Evolutionary conservation across 2,888 invertebrate species (phyloP), one percentile per base, ranked within the genome.

Genomic region (Nineta flava): DNA sequence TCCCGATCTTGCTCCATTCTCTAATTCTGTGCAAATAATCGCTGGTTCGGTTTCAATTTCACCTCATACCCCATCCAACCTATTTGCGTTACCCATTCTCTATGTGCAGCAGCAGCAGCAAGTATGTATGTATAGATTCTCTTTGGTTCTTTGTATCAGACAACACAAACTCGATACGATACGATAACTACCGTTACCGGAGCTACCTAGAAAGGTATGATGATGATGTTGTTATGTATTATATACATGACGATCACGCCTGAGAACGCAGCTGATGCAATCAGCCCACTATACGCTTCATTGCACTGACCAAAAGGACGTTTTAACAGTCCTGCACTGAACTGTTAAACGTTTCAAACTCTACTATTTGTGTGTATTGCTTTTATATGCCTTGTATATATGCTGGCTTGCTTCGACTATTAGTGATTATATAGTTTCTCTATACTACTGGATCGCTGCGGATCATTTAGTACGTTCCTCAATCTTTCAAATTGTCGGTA

Each of bases 191-290:
- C 15, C 9, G 7, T 4, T 38, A 15, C 12, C n/a, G n/a, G n/a
- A 38, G n/a, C 38, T 38, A 38, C 38, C n/a, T 38, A 38, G 26
- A 26, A 26, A 26, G 26, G 26, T 38, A 3, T 44, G 44, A 3
- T 15, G 43, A 43, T 44, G 44, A 9, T 44, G 26, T 17, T 44
- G 26, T 9, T 26, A 21, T 21, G 7, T 9, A 44, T 26, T 21
- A 44, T 26, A 21, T 17, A 17, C 16, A 43, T 16, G 43, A 43
- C 19, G 44, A 44, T 44, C 44, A 44, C 26, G 44, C 44, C 44
- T 44, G 44, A 44, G 44, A 44, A 21, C 44, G 44, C 44, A 44
- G 44, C n/a, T 44, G 44, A 44, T 44, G 44, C 44, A 44, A 44
- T 44, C 44, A 21, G 44, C 44, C 26, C 26, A 21, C 19, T 19